Conservation (phyloP, 2,888 invertebrate species). For the Macaria notata region DNA sequence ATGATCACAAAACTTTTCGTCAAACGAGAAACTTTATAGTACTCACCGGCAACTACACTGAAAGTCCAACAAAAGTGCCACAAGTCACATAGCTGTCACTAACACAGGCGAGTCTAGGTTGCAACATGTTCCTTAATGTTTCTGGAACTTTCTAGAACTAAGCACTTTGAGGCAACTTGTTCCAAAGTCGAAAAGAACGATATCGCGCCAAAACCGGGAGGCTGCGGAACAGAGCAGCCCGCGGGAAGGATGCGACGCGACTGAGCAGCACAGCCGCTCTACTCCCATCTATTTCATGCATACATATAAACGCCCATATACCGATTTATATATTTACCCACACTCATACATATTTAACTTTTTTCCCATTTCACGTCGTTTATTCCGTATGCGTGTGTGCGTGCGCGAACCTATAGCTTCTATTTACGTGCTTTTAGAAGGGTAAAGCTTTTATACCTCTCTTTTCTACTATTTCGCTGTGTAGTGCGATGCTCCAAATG, state of each 20-base stretch:
- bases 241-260: slow-evolving; percentile 58
- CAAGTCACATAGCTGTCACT: slow-evolving; percentile 23
- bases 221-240: slow-evolving; percentile 27
- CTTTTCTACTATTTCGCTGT: slow-evolving; percentile 73
- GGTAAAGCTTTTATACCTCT: slow-evolving; percentile 80
- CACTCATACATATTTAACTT: slow-evolving; percentile 83
- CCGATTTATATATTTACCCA: slow-evolving; percentile 82
- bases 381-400: slow-evolving; percentile 68
- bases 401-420: slow-evolving; percentile 58
- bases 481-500: slow-evolving; percentile 70
- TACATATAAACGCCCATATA: slow-evolving; percentile 78
- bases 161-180: slow-evolving; percentile 8
- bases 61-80: slow-evolving; percentile 28
- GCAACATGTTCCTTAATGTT: slow-evolving; percentile 8
- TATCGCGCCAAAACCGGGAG: slow-evolving; percentile 43
- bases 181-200: slow-evolving; percentile 17
- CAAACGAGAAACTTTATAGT: slow-evolving; percentile 7
- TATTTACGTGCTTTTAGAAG: slow-evolving; percentile 81
- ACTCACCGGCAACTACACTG: slow-evolving; percentile 25
- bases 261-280: slow-evolving; percentile 60
- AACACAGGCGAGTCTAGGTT: slow-evolving; percentile 19
- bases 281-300: slow-evolving; percentile 73
- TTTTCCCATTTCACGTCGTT: slow-evolving; percentile 81
- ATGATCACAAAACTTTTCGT: not conserved
- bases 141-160: not conserved